phyloP scores from a whole-genome alignment of 2,888 invertebrate genomes.

The Agrotis exclamationis region DNA sequence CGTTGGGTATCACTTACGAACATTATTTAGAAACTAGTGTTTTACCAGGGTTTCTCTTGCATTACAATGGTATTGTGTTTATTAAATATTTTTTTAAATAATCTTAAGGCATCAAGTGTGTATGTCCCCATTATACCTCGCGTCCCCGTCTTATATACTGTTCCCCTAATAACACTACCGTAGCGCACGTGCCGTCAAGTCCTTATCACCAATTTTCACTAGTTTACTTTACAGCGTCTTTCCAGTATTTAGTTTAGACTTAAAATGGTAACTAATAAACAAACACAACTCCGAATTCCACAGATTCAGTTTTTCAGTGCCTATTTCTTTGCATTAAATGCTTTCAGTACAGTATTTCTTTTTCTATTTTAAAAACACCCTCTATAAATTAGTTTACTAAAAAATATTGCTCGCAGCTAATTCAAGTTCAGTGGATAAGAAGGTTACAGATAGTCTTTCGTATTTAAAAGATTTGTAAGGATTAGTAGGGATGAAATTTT shows the following conservation, averaged over 20 bases:
- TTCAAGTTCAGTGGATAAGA: not conserved
- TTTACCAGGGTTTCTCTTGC: not conserved
- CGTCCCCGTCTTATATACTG: too few relatives aligned
- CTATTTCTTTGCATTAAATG: not conserved
- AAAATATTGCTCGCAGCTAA: not conserved
- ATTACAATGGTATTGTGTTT: too few relatives aligned
- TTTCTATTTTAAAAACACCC: too few relatives aligned
- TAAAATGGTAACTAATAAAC: not conserved
- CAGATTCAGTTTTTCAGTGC: not conserved
- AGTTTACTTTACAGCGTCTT: too few relatives aligned
- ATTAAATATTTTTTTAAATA: too few relatives aligned
- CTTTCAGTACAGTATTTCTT: not conserved
- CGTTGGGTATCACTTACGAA: slow-evolving; percentile 21
- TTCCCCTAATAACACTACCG: too few relatives aligned
- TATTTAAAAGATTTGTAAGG: not conserved
- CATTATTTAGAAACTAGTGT: not conserved
- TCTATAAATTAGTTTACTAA: not conserved
- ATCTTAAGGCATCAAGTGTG: too few relatives aligned
- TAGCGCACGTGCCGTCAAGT: too few relatives aligned
- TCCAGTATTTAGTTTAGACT: not conserved
- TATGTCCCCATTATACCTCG: too few relatives aligned
- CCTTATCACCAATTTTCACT: too few relatives aligned
- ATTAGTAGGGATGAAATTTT: not conserved
- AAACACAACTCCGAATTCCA: not conserved
- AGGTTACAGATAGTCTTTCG: not conserved